Conservation (phyloP, 2,888 invertebrate genomes). For the Tridacna gigas region DNA sequence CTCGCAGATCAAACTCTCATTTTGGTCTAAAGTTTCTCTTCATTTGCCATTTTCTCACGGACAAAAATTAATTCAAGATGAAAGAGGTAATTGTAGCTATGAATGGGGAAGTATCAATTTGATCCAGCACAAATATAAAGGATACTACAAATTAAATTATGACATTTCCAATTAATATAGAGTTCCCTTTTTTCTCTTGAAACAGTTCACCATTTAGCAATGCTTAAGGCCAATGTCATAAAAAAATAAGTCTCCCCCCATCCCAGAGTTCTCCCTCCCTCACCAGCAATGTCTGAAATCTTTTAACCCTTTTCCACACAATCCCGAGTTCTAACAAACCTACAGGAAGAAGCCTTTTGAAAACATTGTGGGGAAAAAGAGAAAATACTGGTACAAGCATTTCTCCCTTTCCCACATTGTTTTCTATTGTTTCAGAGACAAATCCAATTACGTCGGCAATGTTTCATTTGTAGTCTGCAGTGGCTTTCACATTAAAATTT, state of each 20-base stretch:
- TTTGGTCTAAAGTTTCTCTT: constrained; percentile 22
- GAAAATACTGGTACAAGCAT: not conserved
- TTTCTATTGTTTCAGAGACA: too few species aligned
- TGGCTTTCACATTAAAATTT: too few species aligned
- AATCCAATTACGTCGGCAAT: too few species aligned
- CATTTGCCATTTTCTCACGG: constrained; percentile 19
- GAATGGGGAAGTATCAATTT: constrained; percentile 25
- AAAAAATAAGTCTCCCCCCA: not conserved
- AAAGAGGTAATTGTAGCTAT: constrained; percentile 27
- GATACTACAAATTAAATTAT: constrained; percentile 32
- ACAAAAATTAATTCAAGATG: constrained; percentile 30
- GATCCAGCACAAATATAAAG: constrained; percentile 23
- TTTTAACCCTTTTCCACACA: too few species aligned
- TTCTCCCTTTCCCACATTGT: not conserved
- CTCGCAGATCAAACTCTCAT: constrained; percentile 3
- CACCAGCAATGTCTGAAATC: too few species aligned
- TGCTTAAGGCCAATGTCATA: constrained; percentile 3
- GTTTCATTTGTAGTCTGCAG: not conserved
- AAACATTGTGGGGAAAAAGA: not conserved
- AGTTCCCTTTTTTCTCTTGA: constrained; percentile 14
- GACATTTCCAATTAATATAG: constrained; percentile 28
- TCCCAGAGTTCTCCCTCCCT: too few species aligned
- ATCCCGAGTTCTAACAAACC: too few species aligned
- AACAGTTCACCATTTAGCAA: constrained; percentile 18
- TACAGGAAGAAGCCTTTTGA: not conserved